Conservation (phyloP, 2,888 invertebrate genomes). For the Hyposoter didymator region DNA sequence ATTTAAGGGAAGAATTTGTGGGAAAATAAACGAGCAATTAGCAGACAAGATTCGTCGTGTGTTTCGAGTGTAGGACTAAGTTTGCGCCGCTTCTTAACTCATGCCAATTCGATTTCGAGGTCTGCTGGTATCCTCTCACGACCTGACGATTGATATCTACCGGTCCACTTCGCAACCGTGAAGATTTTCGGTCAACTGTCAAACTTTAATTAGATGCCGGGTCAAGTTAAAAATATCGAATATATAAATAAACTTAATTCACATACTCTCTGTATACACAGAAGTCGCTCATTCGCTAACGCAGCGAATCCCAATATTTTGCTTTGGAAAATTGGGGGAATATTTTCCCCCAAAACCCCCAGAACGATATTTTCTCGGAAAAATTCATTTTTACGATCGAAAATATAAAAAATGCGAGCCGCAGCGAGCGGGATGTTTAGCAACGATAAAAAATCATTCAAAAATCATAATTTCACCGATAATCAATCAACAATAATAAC, state of each 20-base stretch:
- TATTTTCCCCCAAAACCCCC: not conserved
- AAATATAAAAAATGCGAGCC: too few species aligned
- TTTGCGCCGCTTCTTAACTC: conserved; percentile 44
- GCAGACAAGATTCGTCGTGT: conserved; percentile 7
- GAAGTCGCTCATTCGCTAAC: not conserved
- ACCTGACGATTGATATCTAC: conserved; percentile 64
- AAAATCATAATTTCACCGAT: too few species aligned
- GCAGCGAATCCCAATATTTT: not conserved
- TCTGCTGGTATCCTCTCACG: conserved; percentile 54
- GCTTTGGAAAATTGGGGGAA: not conserved
- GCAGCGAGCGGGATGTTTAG: too few species aligned
- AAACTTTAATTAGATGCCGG: conserved; percentile 51
- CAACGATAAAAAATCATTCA: too few species aligned
- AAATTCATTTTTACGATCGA: too few species aligned
- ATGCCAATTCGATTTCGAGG: conserved; percentile 66
- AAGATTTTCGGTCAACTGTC: conserved; percentile 62
- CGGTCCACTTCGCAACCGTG: conserved; percentile 64
- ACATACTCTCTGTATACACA: not conserved
- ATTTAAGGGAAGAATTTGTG: not conserved
- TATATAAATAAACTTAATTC: conserved; percentile 19
- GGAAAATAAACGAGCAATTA: conserved; percentile 2
- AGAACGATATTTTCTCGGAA: too few species aligned
- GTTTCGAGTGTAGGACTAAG: conserved; percentile 5
- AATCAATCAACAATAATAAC: too few species aligned
- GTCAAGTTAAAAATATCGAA: conserved; percentile 38